phyloP scores from a whole-genome alignment of 2,113 vertebrate species.

The Acrocephalus kingi region DNA sequence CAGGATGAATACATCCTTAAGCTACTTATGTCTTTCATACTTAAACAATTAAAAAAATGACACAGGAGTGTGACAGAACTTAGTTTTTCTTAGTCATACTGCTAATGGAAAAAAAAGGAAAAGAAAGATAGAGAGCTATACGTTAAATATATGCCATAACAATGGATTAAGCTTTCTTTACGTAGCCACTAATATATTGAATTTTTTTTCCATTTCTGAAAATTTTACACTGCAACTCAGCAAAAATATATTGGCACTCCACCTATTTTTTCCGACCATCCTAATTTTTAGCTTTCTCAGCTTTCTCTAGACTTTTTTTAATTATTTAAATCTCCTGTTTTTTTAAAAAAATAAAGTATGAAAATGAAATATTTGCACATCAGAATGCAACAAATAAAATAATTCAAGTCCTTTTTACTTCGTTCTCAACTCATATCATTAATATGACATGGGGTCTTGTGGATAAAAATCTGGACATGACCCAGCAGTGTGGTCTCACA shows the following conservation, averaged over 20 bases:
- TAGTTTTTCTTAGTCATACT: neutral
- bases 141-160: neutral
- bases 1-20: neutral
- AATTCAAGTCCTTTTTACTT: neutral
- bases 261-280: neutral
- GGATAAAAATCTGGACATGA: neutral
- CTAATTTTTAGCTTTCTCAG: neutral
- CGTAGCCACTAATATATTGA: neutral
- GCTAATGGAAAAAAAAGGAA: neutral
- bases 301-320: neutral
- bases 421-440: neutral
- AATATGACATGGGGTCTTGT: neutral
- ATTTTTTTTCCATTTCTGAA: neutral
- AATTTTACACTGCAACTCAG: neutral
- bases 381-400: neutral
- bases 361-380: neutral
- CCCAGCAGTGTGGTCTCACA: neutral
- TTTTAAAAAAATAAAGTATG: neutral
- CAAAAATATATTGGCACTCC: neutral
- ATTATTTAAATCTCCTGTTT: neutral
- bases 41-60: neutral
- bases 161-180: neutral
- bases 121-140: neutral
- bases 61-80: neutral
- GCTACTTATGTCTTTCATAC: neutral